Base-by-base conservation (phyloP, 2,888 invertebrate species). In the Labia minor region DNA sequence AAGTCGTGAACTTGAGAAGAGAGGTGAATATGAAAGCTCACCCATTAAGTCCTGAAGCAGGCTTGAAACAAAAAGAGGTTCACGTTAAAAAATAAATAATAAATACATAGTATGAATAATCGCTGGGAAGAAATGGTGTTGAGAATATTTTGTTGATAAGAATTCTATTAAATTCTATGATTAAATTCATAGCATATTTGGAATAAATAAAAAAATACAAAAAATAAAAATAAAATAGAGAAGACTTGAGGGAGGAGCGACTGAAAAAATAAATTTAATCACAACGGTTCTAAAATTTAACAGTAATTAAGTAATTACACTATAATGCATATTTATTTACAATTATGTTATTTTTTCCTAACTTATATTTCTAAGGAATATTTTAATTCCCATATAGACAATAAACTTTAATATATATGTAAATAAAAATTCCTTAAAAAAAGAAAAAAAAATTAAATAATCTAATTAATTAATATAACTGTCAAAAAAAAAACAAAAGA, bases 361-460 rank as follows among this genome's bases (percentile, higher is more conserved):
- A 11, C 16, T 16, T 10, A 10, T 49, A 49, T 49, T 49, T 8
- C 14, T 49, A 14, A 4, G 3, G n/a, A 14, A 49, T 49, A 49
- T 16, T 49, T 49, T 49, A 49, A 49, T 49, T 49, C 49, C 49
- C 49, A 49, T 49, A 49, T 49, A 49, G 14, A 49, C 49, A 49
- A 49, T 49, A 49, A 49, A 49, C 49, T 49, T 49, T 49, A 49
- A 49, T 49, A 49, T 49, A 49, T 49, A 49, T 49, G 49, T 49
- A 49, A 49, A 49, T 49, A 49, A 49, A n/a, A 49, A 10, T 49
- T 49, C 14, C 2, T 49, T 49, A n/a, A n/a, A 8, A 26, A 26
- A 3, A 26, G 26, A 26, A 26, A 49, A 49, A 16, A 16, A 49
- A 49, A n/a, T 26, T n/a, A n/a, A n/a, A n/a, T 33, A 8, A 8